Evolutionary conservation across 2,888 invertebrate genomes (phyloP).

Genomic region (Anoplius nigerrimus): DNA sequence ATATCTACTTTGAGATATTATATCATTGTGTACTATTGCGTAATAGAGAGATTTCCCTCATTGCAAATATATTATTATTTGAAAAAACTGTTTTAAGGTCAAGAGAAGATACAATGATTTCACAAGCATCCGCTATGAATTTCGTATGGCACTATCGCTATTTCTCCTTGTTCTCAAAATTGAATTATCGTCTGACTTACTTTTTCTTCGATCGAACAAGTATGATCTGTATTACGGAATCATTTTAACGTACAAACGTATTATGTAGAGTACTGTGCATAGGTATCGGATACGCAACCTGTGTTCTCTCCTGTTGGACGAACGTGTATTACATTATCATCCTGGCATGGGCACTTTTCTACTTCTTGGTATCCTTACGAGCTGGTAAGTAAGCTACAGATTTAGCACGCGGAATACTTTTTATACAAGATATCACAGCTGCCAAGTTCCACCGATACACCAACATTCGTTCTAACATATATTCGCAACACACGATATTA

Average conservation of each 20-base stretch:
- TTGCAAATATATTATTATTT: no score
- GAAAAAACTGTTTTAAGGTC: no score
- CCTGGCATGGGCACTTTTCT: slow-evolving; percentile 97
- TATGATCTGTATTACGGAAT: not conserved
- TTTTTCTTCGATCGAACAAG: not conserved
- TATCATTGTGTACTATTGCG: no score
- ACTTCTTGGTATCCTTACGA: slow-evolving; percentile 93
- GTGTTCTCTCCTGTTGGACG: slow-evolving; percentile 99
- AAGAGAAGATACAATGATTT: no score
- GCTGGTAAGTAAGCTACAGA: slow-evolving; percentile 78
- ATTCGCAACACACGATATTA: no score
- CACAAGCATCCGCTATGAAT: no score
- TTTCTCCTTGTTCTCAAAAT: no score
- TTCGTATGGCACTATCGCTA: no score
- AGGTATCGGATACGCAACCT: slow-evolving; percentile 97
- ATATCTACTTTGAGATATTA: no score
- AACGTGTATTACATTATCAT: slow-evolving; percentile 99
- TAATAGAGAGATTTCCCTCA: no score
- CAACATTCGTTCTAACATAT: no score
- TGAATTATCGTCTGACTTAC: no score
- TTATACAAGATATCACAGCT: not conserved
- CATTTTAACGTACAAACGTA: not conserved
- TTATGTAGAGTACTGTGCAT: slow-evolving; percentile 32
- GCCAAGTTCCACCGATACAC: not conserved
- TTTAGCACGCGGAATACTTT: not conserved